phyloP scores from a whole-genome alignment of 2,113 vertebrate genomes.

The Malurus cyaneus region DNA sequence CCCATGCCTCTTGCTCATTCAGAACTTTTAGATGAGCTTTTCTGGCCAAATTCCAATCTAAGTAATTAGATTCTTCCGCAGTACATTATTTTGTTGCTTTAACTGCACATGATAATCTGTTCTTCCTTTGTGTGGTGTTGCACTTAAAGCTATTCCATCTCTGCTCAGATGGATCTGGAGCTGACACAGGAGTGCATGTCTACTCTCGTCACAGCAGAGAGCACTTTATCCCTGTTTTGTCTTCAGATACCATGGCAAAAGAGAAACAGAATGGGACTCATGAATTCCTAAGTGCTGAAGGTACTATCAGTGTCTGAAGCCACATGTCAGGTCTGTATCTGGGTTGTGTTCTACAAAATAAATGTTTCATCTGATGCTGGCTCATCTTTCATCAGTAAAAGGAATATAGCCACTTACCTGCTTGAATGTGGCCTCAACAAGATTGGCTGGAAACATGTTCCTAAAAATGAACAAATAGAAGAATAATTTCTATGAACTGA shows the following conservation, averaged over 20 bases:
- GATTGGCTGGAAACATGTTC: conserved; percentile 98
- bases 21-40: not conserved
- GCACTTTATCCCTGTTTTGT: not conserved
- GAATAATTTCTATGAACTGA: not conserved
- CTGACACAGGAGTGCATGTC: not conserved
- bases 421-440: conserved; percentile 97
- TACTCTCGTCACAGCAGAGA: not conserved
- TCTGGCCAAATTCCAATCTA: not conserved
- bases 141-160: not conserved
- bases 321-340: not conserved
- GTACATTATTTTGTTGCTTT: not conserved
- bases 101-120: not conserved
- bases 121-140: not conserved
- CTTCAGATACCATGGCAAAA: not conserved
- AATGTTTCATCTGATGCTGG: not conserved
- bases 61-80: not conserved
- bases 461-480: conserved; percentile 74
- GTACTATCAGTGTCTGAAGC: not conserved
- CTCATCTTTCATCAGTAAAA: not conserved
- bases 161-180: not conserved
- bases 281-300: not conserved
- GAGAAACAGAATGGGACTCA: not conserved
- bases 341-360: not conserved
- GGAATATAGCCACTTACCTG: conserved; percentile 79
- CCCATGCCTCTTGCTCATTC: not conserved